Percentiles rank a stretch among this genome's conserved stretches.
phyloP scores from a whole-genome alignment of 2,888 invertebrate genomes.

The Caenorhabditis plicata region DNA sequence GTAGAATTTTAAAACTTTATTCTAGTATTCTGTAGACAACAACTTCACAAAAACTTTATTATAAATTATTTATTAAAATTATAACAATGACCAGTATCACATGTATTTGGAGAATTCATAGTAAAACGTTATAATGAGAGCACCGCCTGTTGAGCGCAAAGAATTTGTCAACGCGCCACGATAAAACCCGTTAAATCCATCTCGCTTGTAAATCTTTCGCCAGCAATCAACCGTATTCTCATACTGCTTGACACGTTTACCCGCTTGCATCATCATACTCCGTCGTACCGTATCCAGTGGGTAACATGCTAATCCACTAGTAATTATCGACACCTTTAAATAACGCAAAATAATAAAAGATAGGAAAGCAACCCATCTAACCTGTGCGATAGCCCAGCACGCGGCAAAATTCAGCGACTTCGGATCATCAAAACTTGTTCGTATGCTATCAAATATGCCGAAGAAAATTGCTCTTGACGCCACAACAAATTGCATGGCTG shows the following conservation, averaged over 20 bases:
- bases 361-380: constrained; percentile 7
- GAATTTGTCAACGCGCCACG: constrained; percentile 56
- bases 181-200: constrained; percentile 50
- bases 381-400: constrained; percentile 78
- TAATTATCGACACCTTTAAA: constrained; percentile 49
- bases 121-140: constrained; percentile 59
- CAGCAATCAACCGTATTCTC: constrained; percentile 48
- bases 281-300: constrained; percentile 61
- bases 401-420: constrained; percentile 86
- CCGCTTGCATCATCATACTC: constrained; percentile 59
- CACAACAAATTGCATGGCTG: constrained; percentile 84
- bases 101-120: constrained; percentile 61
- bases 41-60: too few relatives aligned
- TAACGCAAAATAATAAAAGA: background rate
- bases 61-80: constrained; percentile 7
- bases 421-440: constrained; percentile 82
- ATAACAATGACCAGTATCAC: constrained; percentile 14
- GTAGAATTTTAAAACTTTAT: too few relatives aligned
- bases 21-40: too few relatives aligned
- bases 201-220: constrained; percentile 44
- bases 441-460: constrained; percentile 91
- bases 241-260: constrained; percentile 45
- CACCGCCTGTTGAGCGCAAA: constrained; percentile 56
- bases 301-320: constrained; percentile 54
- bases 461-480: constrained; percentile 93